Evolutionary conservation across 2,888 invertebrate genomes (phyloP), one percentile per base, ranked within the genome.

Genomic region (Adelphocoris suturalis): DNA sequence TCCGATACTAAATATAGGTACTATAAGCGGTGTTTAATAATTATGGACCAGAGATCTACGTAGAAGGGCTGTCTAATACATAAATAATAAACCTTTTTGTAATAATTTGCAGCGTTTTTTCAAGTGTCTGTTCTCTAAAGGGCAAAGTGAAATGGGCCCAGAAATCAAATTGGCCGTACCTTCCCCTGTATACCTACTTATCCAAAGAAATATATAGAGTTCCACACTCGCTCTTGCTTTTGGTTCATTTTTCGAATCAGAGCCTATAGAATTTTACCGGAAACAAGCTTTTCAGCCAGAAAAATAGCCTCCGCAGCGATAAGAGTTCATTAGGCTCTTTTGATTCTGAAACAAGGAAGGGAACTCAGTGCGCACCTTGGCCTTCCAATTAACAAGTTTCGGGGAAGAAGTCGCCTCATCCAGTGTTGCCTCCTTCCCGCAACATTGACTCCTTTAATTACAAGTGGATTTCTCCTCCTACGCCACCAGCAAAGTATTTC

Each of bases 371-470:
- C 23, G 23, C 68, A 78, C 78, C 78, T 78, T 16, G 46, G 78
- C 78, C 78, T 78, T 78, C 78, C 78, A 78, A 78, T 78, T 78
- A 78, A 12, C 78, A 78, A 78, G 78, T 78, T 78, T 78, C 46
- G 78, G 37, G 78, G 76, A n/a, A 19, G 76, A 68, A 47, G 78
- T 78, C 78, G 78, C 78, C 37, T 47, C 46, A 46, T 47, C 46
- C 12, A 47, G 46, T 28, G 78, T 78, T 19, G 46, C 78, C 78
- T 47, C 28, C 78, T 78, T 47, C 78, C 85, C 61, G 57, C 85
- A 61, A 86, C 75, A 86, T 86, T 75, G 86, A 86, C 86, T 86
- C 86, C 86, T 86, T 86, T 86, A 86, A 86, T 86, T 86, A 75
- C 47, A 46, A 46, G 86, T 86, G 23, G 55, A 82, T 82, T 82